Base-by-base conservation (phyloP, 2,113 vertebrate species). In the Caretta caretta region DNA sequence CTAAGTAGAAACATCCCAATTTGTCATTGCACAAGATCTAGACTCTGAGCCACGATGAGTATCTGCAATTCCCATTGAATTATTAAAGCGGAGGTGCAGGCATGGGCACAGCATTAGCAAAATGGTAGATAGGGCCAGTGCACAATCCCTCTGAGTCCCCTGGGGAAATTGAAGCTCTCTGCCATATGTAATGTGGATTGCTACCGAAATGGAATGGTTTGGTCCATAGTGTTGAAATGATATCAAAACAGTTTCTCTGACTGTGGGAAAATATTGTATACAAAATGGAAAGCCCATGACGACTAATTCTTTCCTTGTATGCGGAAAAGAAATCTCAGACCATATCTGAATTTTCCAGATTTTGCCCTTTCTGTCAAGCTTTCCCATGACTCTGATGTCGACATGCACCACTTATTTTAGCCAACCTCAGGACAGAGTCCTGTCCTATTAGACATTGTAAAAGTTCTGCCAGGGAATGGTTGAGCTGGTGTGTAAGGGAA, bases 391-490 rank as follows among this genome's bases (percentile, higher is more conserved):
- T 79, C 83, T 83, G 86, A 59, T 35, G 48, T 80, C 50, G 87
- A 24, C 50, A 35, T 20, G 5, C 22, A 76, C n/a, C 46, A 54
- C 3, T 24, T 42, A 12, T 93, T 97, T 93, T 84, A 91, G 49
- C 62, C 38, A 76, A 24, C 35, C 91, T 27, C 80, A 90, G 88
- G 81, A 83, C 65, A 95, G 48, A 88, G 80, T 25, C 84, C 46
- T 93, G 51, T 27, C 57, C 78, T 90, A 14, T 83, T 91, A 82
- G 94, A 85, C 48, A 86, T 10, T 50, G 20, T 42, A 83, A 87
- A 85, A 93, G 80, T 93, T 97, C 92, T 87, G 85, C 88, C 20
- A 19, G 93, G 92, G 90, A 97, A 93, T 91, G 88, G 20, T 22
- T 84, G 57, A 95, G 29, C 8, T 62, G 22, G 35, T 31, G 4